A percentile compares a stretch with the other conserved stretches of the same genome.
phyloP scores from a whole-genome alignment of 2,888 invertebrate genomes.

The Cybosia mesomella region DNA sequence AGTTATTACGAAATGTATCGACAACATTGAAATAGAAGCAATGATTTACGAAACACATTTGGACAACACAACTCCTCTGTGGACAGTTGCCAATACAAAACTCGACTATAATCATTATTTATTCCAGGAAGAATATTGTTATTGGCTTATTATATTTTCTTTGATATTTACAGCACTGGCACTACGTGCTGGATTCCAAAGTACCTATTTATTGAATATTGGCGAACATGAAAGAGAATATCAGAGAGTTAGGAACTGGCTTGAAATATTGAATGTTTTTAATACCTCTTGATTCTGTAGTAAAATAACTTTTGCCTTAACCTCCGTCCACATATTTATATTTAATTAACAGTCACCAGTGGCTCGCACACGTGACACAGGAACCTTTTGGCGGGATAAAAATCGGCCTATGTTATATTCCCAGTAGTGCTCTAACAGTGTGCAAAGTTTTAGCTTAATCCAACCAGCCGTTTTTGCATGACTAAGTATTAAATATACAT shows the following conservation, averaged over 20 bases:
- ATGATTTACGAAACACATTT: background rate
- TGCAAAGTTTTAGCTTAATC: too few relatives aligned
- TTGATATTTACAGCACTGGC: slow-evolving; percentile 32
- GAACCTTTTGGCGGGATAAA: background rate
- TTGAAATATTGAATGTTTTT: background rate
- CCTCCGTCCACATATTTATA: background rate
- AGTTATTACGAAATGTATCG: background rate
- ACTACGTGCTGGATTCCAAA: slow-evolving; percentile 7
- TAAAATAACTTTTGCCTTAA: background rate
- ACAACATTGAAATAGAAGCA: slow-evolving; percentile 20
- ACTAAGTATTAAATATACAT: too few relatives aligned
- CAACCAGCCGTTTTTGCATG: too few relatives aligned
- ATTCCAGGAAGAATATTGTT: slow-evolving; percentile 1
- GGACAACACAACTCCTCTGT: background rate
- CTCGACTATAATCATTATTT: slow-evolving; percentile 1
- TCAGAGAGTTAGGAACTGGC: background rate
- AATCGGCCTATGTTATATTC: too few relatives aligned
- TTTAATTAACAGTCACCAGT: background rate
- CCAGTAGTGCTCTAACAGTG: too few relatives aligned
- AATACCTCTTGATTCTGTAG: background rate
- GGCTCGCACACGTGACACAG: background rate
- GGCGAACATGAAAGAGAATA: slow-evolving; percentile 2
- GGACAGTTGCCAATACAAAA: background rate
- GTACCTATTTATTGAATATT: background rate
- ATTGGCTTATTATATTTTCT: slow-evolving; percentile 1